Conservation (phyloP, 2,888 invertebrate species). For the Diogma glabrata region DNA sequence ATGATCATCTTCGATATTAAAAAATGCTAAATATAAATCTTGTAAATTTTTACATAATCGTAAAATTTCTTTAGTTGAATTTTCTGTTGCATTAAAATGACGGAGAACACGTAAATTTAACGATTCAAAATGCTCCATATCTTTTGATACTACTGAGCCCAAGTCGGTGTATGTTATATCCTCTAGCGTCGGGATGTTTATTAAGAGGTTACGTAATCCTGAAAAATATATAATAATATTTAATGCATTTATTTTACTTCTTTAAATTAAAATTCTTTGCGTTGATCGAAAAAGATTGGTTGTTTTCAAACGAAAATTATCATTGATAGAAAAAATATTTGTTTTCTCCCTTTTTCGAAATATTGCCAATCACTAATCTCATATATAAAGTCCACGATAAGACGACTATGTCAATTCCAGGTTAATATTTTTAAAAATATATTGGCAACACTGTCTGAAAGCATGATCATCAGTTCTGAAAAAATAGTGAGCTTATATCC, state of each 20-base stretch:
- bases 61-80: slow-evolving; percentile 16
- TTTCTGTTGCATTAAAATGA: slow-evolving; percentile 18
- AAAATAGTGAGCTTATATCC: too few relatives aligned
- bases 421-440: too few relatives aligned
- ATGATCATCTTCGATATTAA: slow-evolving; percentile 15
- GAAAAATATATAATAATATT: slow-evolving; percentile 14
- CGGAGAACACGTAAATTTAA: slow-evolving; percentile 17
- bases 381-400: too few relatives aligned
- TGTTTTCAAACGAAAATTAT: too few relatives aligned
- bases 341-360: too few relatives aligned
- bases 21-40: slow-evolving; percentile 17
- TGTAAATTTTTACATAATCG: slow-evolving; percentile 14
- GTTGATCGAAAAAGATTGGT: too few relatives aligned
- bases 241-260: slow-evolving; percentile 13
- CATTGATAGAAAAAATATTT: too few relatives aligned
- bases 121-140: slow-evolving; percentile 13
- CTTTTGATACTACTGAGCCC: slow-evolving; percentile 16
- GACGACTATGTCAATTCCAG: too few relatives aligned
- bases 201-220: slow-evolving; percentile 16
- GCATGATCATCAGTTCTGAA: too few relatives aligned
- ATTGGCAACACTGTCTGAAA: too few relatives aligned
- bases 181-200: slow-evolving; percentile 16
- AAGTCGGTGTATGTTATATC: slow-evolving; percentile 19
- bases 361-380: too few relatives aligned
- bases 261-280: too few relatives aligned